Conservation (phyloP, 2,797 vertebrate genomes). For the Bryconaethiops microstoma region DNA sequence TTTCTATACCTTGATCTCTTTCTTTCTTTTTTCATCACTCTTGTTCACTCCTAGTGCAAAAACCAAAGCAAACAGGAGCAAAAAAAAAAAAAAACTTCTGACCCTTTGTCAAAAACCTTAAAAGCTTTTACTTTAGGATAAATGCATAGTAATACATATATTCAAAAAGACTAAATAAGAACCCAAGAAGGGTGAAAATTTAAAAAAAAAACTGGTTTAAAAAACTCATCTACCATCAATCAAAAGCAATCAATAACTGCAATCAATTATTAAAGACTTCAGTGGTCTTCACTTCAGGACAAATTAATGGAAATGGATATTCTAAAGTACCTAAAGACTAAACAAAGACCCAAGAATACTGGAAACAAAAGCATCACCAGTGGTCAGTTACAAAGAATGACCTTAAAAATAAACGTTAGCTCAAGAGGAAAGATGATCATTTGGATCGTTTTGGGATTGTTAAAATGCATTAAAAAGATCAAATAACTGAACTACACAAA, state of each 20-base stretch:
- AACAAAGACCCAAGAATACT: neutral
- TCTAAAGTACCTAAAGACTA: neutral
- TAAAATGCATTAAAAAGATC: neutral
- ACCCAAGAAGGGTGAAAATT: neutral
- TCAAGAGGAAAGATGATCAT: neutral
- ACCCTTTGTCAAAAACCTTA: neutral
- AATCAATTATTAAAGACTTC: neutral
- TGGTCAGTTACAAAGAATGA: no score
- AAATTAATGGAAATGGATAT: neutral
- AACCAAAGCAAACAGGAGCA: conserved; percentile 16
- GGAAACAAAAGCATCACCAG: neutral
- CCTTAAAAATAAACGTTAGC: neutral
- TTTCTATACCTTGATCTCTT: conserved; percentile 36
- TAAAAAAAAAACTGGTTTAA: neutral
- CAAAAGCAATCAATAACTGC: neutral
- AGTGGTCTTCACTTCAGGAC: neutral
- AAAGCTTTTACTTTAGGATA: neutral
- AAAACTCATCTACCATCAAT: neutral
- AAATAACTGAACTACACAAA: neutral
- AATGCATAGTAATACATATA: neutral
- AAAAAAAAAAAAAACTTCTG: conserved; percentile 1
- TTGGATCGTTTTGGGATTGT: neutral
- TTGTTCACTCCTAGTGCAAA: conserved; percentile 17
- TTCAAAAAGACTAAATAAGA: neutral
- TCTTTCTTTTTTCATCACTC: conserved; percentile 37